These are phyloP conservation scores for Nomada hirtipes DNA, from an alignment of 2,888 invertebrate genomes.

Conservation along the genomic window DNA sequence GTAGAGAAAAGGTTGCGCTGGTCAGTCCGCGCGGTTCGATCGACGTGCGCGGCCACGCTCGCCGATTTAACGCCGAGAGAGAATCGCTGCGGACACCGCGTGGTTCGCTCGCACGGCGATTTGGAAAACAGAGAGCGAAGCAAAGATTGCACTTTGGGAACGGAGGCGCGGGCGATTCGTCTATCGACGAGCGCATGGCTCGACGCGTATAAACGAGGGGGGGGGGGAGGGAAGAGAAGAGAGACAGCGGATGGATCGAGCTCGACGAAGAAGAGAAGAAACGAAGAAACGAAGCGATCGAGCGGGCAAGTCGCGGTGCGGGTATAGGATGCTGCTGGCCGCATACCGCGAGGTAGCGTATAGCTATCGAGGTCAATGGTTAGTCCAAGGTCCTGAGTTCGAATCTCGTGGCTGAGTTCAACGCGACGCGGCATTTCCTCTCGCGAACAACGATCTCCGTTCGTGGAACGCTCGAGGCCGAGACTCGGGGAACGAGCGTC, in stretches of 20 bases:
- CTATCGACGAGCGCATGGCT: no score
- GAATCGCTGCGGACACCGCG: no score
- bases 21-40: slow-evolving; percentile 9
- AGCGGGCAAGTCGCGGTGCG: slow-evolving; percentile 32
- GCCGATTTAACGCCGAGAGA: no score
- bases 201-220: no score
- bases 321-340: slow-evolving; percentile 75
- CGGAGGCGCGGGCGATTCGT: no score
- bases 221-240: not conserved
- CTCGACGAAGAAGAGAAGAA: not conserved
- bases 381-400: slow-evolving; percentile 84
- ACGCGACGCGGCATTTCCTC: slow-evolving; percentile 74
- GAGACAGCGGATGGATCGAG: slow-evolving; percentile 3
- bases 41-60: no score
- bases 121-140: no score
- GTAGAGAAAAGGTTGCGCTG: slow-evolving; percentile 15
- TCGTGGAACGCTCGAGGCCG: slow-evolving; percentile 78
- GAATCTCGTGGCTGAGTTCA: slow-evolving; percentile 78
- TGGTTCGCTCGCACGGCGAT: no score
- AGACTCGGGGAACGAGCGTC: slow-evolving; percentile 41
- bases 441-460: slow-evolving; percentile 75
- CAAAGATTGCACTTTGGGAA: no score
- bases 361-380: slow-evolving; percentile 84
- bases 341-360: slow-evolving; percentile 76
- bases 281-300: slow-evolving; percentile 2